Evolutionary conservation across 2,888 invertebrate species (phyloP), one percentile per base, ranked within the genome.

Genomic region (Leptothorax acervorum): DNA sequence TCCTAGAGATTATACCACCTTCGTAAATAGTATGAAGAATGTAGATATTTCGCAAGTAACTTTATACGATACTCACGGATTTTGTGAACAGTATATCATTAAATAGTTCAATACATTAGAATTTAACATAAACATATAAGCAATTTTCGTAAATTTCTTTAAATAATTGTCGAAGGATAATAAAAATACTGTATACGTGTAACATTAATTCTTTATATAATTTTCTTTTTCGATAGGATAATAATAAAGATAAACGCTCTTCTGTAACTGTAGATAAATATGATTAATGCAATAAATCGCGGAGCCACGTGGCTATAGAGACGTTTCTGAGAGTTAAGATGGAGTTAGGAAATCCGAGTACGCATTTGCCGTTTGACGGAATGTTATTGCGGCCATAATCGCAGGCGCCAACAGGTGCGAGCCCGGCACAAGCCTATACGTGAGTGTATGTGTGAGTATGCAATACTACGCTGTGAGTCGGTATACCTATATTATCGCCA

Each of bases 321-420:
- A 85, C 53, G 68, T 75, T 85, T 82, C 85, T 66, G 73, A 66
- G 35, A 62, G 85, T 83, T 87, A 85, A 86, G 89, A 87, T 86
- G 88, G 82, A 90, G 91, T 90, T 88, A 86, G 86, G 85, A 89
- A 90, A 83, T 88, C 79, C 83, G 76, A 86, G 76, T 87, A 87
- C 83, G 83, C 84, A 86, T 86, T 90, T 86, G 85, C 92, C 92
- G 92, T 94, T 94, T 94, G 94, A 94, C 94, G 94, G 93, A 94
- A 94, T 94, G 94, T 94, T 94, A 94, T 94, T 94, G 93, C 94
- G 93, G 94, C 94, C 94, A 94, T 94, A 94, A 94, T 94, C 94
- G 93, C 92, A 92, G 91, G 92, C 93, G 93, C 94, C 94, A 94
- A 94, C 94, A 94, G 94, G 94, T 94, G 94, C 92, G 92, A 93